Evolutionary conservation across 1,140 invertebrate genomes (phyloP).

Genomic region (Trialeurodes vaporariorum): DNA sequence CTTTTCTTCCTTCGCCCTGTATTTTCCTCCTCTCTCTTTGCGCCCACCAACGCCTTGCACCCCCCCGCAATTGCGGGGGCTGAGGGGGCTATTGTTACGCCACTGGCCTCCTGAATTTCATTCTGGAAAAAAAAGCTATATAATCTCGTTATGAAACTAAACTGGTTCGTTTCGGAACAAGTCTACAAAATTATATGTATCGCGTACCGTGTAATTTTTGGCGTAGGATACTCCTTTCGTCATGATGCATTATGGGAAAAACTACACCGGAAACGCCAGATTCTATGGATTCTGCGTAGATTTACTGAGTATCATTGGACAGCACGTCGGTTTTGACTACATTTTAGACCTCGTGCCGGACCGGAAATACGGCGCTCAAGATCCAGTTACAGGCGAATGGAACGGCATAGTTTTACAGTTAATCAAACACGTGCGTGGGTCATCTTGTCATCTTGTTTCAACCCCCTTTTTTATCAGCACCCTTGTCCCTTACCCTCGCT

Average conservation of each 20-base stretch:
- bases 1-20: too few relatives aligned
- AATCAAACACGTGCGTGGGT: constrained; percentile 49
- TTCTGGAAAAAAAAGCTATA: too few relatives aligned
- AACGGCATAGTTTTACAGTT: constrained; percentile 73
- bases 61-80: too few relatives aligned
- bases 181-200: too few relatives aligned
- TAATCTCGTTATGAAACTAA: too few relatives aligned
- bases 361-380: constrained; percentile 59
- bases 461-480: neutral
- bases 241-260: constrained; percentile 50
- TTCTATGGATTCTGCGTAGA: constrained; percentile 74
- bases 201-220: too few relatives aligned
- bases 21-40: too few relatives aligned
- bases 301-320: constrained; percentile 48
- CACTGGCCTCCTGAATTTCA: too few relatives aligned
- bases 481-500: neutral
- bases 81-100: too few relatives aligned
- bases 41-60: too few relatives aligned
- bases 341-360: constrained; percentile 61
- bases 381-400: constrained; percentile 58
- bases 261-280: constrained; percentile 51
- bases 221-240: constrained; percentile 55
- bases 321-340: constrained; percentile 59
- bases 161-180: neutral
- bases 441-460: constrained; percentile 10